Evolutionary conservation across 1,140 invertebrate genomes (phyloP), one percentile per base, ranked within the genome.

Genomic region (Philotrypesis tridentata): DNA sequence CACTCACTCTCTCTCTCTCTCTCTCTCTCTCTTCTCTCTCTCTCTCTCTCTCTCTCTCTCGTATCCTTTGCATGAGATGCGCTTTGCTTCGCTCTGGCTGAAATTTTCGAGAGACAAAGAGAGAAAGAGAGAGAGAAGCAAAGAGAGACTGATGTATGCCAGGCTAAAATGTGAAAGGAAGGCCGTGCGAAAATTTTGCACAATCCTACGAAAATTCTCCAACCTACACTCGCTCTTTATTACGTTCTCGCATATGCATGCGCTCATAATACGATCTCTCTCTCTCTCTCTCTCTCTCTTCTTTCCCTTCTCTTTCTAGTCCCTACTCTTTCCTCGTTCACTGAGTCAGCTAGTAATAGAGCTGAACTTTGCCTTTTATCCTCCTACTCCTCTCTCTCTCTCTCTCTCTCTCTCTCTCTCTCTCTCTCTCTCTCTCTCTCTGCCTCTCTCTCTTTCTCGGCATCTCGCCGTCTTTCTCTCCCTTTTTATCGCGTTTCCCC

Each of bases 301-400:
- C 29, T 74, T 77, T 84, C 83, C 83, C 81, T 84, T 85, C 84
- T 84, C 79, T 68, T 79, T 75, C 7, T 25, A 75, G 79, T 77
- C 82, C 79, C 79, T 86, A 71, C 61, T 72, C 82, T 60, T 81
- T 48, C 77, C 73, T 79, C 61, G 82, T n/a, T 76, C 43, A 67
- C 55, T 83, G 82, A 79, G 63, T 82, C 61, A 85, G 61, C 80
- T 78, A 63, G n/a, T 29, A n/a, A 80, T 55, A 48, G 71, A 75
- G 40, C 72, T 83, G 73, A 80, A 77, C 72, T 83, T 71, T 79
- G 73, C 79, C 79, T 80, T 68, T 84, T 77, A 71, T 77, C 71
- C 76, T 80, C 82, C 68, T 80, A 67, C 76, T 77, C 65, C 80
- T 76, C 76, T 82, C 71, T 79, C 55, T 70, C 82, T 79, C 83